Conservation (phyloP, 2,797 vertebrate species). For the Lophius americanus region DNA sequence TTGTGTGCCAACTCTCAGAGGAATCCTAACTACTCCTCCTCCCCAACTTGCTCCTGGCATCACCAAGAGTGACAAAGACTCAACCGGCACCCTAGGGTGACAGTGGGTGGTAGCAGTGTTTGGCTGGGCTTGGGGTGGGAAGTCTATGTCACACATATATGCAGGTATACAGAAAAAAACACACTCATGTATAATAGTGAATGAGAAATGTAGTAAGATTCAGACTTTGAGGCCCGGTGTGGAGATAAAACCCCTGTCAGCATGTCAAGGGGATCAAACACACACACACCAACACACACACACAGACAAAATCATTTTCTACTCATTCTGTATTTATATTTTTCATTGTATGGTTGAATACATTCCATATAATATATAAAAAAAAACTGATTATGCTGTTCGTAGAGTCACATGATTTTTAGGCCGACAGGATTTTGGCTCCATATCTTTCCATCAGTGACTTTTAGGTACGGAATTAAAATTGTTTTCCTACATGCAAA, state of each 20-base stretch:
- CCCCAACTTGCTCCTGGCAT: slow-evolving; percentile 64
- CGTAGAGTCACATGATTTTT: too few species aligned
- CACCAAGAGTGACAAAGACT: slow-evolving; percentile 67
- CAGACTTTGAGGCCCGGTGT: slow-evolving; percentile 21
- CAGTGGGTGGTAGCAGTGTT: slow-evolving; percentile 19
- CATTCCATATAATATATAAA: background rate
- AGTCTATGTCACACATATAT: background rate
- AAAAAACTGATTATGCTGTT: too few species aligned
- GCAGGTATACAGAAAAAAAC: slow-evolving; percentile 4
- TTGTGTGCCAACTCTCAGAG: slow-evolving; percentile 50
- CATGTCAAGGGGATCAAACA: slow-evolving; percentile 41
- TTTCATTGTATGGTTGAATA: background rate
- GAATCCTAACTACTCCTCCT: slow-evolving; percentile 9
- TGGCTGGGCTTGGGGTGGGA: background rate
- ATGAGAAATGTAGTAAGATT: slow-evolving; percentile 3
- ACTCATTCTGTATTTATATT: background rate
- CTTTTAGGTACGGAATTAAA: background rate
- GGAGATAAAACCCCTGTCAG: slow-evolving; percentile 46
- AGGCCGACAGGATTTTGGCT: too few species aligned
- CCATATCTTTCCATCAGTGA: too few species aligned
- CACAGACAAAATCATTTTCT: background rate
- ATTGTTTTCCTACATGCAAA: slow-evolving; percentile 41
- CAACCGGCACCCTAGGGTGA: slow-evolving; percentile 61
- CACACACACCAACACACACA: background rate
- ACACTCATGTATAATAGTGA: slow-evolving; percentile 13